These are phyloP conservation scores for Acleris sparsana DNA, from an alignment of 2,888 invertebrate species.

Conservation along the genomic window DNA sequence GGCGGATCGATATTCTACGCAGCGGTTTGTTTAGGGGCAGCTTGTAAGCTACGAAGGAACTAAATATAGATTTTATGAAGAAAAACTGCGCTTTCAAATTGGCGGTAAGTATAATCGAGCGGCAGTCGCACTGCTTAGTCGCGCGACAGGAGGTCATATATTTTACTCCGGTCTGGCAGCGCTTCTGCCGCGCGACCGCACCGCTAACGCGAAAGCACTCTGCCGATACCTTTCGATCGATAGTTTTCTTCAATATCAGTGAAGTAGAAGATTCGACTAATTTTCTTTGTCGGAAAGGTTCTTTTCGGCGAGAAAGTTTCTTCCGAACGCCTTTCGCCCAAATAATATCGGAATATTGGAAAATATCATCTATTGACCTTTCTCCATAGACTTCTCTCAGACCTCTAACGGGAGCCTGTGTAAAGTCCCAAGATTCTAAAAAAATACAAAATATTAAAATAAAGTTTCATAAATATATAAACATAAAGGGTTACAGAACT, in stretches of 20 bases:
- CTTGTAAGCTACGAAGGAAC: too few species aligned
- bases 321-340: conserved; percentile 39
- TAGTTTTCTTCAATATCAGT: conserved; percentile 53
- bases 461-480: conserved; percentile 30
- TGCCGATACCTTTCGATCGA: conserved; percentile 9
- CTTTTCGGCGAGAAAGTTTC: conserved; percentile 39
- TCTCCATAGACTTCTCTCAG: conserved; percentile 36
- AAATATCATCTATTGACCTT: conserved; percentile 26
- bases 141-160: not conserved
- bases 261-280: conserved; percentile 47
- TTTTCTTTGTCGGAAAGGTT: conserved; percentile 27
- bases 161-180: too few species aligned
- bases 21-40: too few species aligned
- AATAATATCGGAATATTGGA: conserved; percentile 30
- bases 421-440: conserved; percentile 64
- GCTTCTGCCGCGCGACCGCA: not conserved
- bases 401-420: conserved; percentile 57
- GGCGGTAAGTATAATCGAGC: too few species aligned
- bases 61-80: too few species aligned
- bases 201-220: not conserved
- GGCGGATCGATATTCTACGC: too few species aligned
- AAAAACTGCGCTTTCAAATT: too few species aligned
- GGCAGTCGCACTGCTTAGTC: too few species aligned
- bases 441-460: conserved; percentile 50
- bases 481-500: conserved; percentile 40